Percentiles rank a stretch among this genome's conserved stretches.
These are phyloP conservation scores for Mastomys coucha DNA, from an alignment of 2,113 vertebrate genomes.

Conservation along the genomic window DNA sequence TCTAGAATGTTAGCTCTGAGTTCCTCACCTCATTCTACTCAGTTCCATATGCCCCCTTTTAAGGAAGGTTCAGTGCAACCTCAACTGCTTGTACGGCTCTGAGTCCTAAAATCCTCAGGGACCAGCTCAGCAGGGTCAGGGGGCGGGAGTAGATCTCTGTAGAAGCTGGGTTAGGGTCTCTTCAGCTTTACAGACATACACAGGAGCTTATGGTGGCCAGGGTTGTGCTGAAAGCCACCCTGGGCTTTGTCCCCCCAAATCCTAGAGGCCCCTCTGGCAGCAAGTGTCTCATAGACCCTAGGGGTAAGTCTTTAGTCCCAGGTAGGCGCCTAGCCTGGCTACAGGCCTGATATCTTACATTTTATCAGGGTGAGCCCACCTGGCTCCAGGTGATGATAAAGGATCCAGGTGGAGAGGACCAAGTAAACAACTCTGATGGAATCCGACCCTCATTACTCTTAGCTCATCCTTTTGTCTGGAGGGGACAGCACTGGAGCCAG, in stretches of 20 bases:
- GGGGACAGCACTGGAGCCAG: too few species aligned
- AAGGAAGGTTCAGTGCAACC: background rate
- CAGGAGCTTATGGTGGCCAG: background rate
- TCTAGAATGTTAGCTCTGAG: background rate
- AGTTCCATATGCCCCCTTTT: background rate
- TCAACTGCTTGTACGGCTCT: background rate
- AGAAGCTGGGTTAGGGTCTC: background rate
- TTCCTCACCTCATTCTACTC: background rate
- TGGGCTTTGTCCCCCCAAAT: fast-evolving
- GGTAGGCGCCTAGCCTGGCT: background rate
- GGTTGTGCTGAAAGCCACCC: background rate
- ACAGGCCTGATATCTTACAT: background rate
- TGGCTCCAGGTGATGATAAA: background rate
- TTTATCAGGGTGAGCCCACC: background rate
- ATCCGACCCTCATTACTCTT: background rate
- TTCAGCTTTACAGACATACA: background rate
- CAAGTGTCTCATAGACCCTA: background rate
- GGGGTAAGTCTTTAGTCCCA: background rate
- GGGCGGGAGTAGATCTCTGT: background rate
- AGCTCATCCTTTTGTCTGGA: background rate
- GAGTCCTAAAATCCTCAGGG: too few species aligned
- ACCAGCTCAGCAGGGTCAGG: background rate
- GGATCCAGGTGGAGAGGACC: too few species aligned
- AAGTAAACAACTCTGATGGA: too few species aligned
- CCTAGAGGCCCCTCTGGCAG: background rate